Percentiles rank a stretch among this genome's conserved stretches.
phyloP scores from a whole-genome alignment of 2,797 vertebrate species.

The Philypnodon macrostomus region DNA sequence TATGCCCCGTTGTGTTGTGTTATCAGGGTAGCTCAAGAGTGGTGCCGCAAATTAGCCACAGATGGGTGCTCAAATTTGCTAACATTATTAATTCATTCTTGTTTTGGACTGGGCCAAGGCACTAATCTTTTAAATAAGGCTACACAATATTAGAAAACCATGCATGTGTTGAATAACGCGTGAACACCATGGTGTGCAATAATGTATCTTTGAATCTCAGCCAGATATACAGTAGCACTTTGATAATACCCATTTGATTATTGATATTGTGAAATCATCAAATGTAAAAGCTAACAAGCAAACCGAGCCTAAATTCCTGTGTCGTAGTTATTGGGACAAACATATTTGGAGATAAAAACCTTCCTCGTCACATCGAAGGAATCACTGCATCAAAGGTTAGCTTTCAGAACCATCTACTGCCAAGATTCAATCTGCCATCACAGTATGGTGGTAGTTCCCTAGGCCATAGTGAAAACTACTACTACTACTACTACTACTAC shows the following conservation, averaged over 20 bases:
- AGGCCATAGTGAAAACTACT: slow-evolving; percentile 58
- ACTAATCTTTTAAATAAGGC: slow-evolving; percentile 21
- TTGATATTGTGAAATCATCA: too few relatives aligned
- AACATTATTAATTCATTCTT: slow-evolving; percentile 44
- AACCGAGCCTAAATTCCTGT: too few relatives aligned
- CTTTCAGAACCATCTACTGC: slow-evolving; percentile 52
- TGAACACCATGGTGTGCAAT: too few relatives aligned
- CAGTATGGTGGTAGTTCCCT: slow-evolving; percentile 65
- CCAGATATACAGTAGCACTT: too few relatives aligned
- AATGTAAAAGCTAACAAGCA: too few relatives aligned
- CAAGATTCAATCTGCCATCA: slow-evolving; percentile 66
- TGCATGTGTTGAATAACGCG: not conserved
- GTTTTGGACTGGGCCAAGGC: slow-evolving; percentile 21
- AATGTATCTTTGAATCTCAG: too few relatives aligned
- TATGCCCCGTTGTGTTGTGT: slow-evolving; percentile 34
- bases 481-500: too few relatives aligned
- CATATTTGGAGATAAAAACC: too few relatives aligned
- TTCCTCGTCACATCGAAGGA: slow-evolving; percentile 30
- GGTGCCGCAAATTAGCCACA: slow-evolving; percentile 46
- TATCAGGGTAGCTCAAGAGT: slow-evolving; percentile 27
- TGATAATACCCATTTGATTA: too few relatives aligned
- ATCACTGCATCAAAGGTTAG: slow-evolving; percentile 48
- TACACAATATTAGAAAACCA: not conserved
- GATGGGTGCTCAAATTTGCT: slow-evolving; percentile 44
- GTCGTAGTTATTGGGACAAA: too few relatives aligned